These are phyloP conservation scores for Meda fulgida DNA, from an alignment of 2,797 vertebrate genomes.

Conservation along the genomic window DNA sequence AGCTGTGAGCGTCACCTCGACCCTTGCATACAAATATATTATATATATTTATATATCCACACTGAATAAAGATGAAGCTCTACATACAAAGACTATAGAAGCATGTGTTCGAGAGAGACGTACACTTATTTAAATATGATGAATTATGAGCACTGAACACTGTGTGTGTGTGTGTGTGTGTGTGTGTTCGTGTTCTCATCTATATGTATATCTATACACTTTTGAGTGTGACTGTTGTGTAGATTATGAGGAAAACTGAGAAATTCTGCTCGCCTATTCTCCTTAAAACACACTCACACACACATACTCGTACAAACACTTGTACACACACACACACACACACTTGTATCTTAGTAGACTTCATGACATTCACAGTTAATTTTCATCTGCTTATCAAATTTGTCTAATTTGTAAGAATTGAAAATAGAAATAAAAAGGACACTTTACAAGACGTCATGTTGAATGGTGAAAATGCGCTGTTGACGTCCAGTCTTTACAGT, in stretches of 20 bases:
- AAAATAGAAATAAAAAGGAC: neutral
- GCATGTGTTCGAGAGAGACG: neutral
- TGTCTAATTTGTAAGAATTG: too few species aligned
- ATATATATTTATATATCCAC: neutral
- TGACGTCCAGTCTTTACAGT: too few species aligned
- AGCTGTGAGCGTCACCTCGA: slow-evolving; percentile 10
- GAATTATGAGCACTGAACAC: slow-evolving; percentile 12
- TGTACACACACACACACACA: too few species aligned
- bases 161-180: slow-evolving; percentile 17
- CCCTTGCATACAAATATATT: neutral
- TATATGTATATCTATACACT: neutral
- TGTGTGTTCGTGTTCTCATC: neutral
- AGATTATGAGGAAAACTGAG: neutral
- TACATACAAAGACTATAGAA: slow-evolving; percentile 2
- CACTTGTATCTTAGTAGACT: neutral
- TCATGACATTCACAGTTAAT: neutral
- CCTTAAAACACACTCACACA: too few species aligned
- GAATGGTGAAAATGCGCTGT: neutral
- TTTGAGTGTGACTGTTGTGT: slow-evolving; percentile 18
- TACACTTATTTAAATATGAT: slow-evolving; percentile 30
- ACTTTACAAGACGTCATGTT: rapidly evolving
- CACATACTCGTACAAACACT: neutral
- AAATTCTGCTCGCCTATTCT: neutral
- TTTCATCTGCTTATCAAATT: neutral
- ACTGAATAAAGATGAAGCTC: slow-evolving; percentile 38